Evolutionary conservation across 2,113 vertebrate species (phyloP).

Genomic region (Pygoscelis adeliae): DNA sequence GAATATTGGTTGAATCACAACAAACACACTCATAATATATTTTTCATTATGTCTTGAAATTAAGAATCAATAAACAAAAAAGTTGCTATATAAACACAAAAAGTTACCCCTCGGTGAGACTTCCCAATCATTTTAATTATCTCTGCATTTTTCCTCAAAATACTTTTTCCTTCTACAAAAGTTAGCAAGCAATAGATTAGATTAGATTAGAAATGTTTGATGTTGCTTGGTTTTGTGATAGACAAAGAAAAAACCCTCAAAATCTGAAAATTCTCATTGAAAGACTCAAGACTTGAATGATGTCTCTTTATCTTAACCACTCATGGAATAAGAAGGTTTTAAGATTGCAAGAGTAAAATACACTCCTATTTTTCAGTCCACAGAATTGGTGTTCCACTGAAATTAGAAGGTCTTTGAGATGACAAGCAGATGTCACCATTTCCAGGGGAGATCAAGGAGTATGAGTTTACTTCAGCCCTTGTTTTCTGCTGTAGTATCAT

Average conservation of each 20-base stretch:
- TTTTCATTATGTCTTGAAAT: background rate
- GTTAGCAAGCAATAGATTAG: background rate
- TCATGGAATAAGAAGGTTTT: background rate
- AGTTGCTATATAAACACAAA: background rate
- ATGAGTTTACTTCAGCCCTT: background rate
- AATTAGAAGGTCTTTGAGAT: background rate
- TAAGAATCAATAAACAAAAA: background rate
- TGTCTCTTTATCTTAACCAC: background rate
- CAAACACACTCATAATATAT: background rate
- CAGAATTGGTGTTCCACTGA: background rate
- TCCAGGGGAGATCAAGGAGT: background rate
- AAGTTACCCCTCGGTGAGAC: background rate
- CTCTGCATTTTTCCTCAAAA: background rate
- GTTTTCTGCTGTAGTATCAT: background rate
- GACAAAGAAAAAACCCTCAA: background rate
- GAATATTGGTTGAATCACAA: background rate
- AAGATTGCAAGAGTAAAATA: background rate
- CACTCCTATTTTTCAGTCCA: background rate
- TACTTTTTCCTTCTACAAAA: background rate
- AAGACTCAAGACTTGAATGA: background rate
- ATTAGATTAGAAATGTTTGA: background rate
- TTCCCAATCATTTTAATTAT: background rate
- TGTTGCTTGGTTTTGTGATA: background rate
- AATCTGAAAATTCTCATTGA: background rate
- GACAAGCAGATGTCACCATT: background rate